A percentile compares a stretch with the other conserved stretches of the same genome.
These are phyloP conservation scores for Tetragnatha montana DNA, from an alignment of 2,888 invertebrate species.

Conservation along the genomic window DNA sequence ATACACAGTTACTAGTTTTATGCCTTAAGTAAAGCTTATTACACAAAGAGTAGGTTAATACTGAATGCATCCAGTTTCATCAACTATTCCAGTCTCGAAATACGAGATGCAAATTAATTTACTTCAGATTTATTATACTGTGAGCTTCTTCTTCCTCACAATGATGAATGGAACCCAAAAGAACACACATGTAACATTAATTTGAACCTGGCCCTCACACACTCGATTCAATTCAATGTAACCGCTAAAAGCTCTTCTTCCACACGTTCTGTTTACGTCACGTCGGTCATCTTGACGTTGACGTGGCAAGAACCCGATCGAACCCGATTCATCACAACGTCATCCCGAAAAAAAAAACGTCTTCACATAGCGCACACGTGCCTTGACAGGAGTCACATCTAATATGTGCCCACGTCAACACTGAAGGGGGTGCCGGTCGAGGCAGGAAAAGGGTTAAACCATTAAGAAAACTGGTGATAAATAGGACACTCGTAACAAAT, in stretches of 20 bases:
- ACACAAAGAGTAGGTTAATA: no score
- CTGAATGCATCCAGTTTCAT: no score
- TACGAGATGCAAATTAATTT: no score
- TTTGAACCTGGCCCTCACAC: not conserved
- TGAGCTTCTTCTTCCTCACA: no score
- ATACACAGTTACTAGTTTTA: no score
- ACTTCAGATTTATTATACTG: no score
- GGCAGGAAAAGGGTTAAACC: slow-evolving; percentile 32
- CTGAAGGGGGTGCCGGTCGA: not conserved
- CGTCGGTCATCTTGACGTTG: slow-evolving; percentile 3
- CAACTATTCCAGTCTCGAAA: no score
- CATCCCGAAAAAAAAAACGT: slow-evolving; percentile 14
- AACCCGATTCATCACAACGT: not conserved
- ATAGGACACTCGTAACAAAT: slow-evolving; percentile 57
- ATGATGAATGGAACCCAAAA: no score
- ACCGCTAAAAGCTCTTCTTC: not conserved
- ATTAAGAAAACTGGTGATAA: slow-evolving; percentile 67
- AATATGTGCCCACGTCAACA: slow-evolving; percentile 27
- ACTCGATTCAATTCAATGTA: not conserved
- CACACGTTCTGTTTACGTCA: not conserved
- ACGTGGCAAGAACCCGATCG: not conserved
- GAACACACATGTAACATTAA: not conserved
- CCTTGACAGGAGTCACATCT: slow-evolving; percentile 33
- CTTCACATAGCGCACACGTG: slow-evolving; percentile 21
- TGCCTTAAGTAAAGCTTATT: no score